These are phyloP conservation scores for Lichenostomus cassidix DNA, from an alignment of 2,113 vertebrate genomes.

Conservation along the genomic window DNA sequence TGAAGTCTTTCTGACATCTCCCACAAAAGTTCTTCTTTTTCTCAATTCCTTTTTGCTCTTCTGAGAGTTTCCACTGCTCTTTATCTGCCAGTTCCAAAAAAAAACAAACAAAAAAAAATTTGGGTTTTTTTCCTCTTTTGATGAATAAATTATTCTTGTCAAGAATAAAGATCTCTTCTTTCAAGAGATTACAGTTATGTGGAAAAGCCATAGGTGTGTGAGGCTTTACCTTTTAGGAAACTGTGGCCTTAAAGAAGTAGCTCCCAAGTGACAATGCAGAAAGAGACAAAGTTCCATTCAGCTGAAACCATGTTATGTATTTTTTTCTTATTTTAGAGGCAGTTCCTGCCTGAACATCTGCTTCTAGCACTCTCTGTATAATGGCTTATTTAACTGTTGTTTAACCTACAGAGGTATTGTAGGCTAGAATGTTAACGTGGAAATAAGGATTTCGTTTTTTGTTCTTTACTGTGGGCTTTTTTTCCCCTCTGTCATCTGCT, in stretches of 20 bases:
- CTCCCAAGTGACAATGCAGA: background rate
- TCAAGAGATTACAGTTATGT: background rate
- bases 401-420: background rate
- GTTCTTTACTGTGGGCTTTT: background rate
- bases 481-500: background rate
- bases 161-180: background rate
- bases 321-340: background rate
- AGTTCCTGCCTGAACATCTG: background rate
- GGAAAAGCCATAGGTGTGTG: background rate
- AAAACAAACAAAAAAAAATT: background rate
- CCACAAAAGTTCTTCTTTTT: background rate
- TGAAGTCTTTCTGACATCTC: background rate
- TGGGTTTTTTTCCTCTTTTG: background rate
- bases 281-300: background rate
- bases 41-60: slow-evolving; percentile 13
- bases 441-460: background rate
- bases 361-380: background rate
- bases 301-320: background rate
- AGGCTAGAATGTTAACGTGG: background rate
- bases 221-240: background rate
- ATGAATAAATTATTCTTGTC: background rate
- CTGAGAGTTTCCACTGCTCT: slow-evolving; percentile 18
- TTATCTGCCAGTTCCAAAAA: background rate
- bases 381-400: background rate
- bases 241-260: background rate